phyloP scores from a whole-genome alignment of 2,797 vertebrate species.

The Chiloscyllium punctatum region DNA sequence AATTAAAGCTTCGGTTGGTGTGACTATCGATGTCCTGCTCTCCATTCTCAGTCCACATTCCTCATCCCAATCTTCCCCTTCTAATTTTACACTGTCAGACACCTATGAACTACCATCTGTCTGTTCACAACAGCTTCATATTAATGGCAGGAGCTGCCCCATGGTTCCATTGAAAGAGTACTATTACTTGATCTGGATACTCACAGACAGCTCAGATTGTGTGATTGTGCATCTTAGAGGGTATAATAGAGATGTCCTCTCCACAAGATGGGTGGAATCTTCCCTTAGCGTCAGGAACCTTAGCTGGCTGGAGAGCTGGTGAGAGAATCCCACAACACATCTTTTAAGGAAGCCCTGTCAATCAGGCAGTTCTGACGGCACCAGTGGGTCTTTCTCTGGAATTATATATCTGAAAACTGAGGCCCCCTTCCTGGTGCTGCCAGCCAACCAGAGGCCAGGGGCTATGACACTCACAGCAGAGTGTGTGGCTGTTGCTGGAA shows the following conservation, averaged over 20 bases:
- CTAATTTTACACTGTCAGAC: neutral
- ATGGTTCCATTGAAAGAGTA: neutral
- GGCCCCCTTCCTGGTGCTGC: no score
- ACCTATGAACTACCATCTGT: neutral
- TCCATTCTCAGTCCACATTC: neutral
- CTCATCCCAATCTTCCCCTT: neutral
- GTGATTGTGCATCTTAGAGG: no score
- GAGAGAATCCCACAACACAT: no score
- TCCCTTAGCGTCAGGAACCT: no score
- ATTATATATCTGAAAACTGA: no score
- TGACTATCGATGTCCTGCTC: neutral
- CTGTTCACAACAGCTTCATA: neutral
- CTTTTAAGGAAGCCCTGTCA: no score
- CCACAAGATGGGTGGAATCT: neutral
- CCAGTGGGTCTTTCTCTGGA: no score
- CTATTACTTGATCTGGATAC: neutral
- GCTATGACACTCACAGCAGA: no score
- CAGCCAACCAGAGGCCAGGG: no score
- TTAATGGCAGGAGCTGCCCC: neutral
- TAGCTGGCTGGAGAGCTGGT: no score
- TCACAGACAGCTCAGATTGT: neutral
- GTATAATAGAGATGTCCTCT: neutral
- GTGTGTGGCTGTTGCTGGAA: no score
- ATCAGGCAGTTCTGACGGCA: no score
- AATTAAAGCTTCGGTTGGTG: neutral